A percentile compares a stretch with the other conserved stretches of the same genome.
Evolutionary conservation across 2,797 vertebrate species (phyloP).

Genomic region (Myioborus miniatus): DNA sequence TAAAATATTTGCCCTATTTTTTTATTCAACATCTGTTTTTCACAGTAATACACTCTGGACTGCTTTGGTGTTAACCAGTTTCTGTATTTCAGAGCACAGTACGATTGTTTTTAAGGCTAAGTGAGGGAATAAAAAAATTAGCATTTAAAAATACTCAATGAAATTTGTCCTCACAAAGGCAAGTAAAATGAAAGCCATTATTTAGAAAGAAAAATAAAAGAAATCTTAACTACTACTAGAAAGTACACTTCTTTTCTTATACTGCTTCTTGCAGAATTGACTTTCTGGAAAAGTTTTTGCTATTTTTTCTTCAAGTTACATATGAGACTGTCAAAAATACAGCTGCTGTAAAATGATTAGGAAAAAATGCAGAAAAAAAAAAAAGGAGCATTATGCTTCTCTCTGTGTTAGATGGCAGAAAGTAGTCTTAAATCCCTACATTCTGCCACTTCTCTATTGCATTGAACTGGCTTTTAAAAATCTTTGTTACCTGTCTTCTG

Average conservation of each 20-base stretch:
- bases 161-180: neutral
- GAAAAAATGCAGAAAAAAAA: neutral
- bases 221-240: neutral
- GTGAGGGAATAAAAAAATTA: neutral
- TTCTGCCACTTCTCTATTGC: neutral
- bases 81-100: neutral
- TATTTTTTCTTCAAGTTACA: neutral
- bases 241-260: neutral
- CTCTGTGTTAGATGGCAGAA: neutral
- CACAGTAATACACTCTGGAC: neutral
- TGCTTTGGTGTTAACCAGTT: neutral
- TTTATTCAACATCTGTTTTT: neutral
- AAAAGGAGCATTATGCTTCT: neutral
- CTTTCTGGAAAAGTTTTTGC: neutral
- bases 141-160: neutral
- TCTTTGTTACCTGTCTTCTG: neutral
- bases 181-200: neutral
- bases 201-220: neutral
- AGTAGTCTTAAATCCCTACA: neutral
- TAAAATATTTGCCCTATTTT: neutral
- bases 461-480: neutral
- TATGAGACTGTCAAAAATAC: neutral
- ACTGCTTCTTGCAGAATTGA: neutral
- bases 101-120: neutral
- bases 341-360: neutral